phyloP scores from a whole-genome alignment of 64 coral and sea anemone genomes.

The Montipora foliosa region DNA sequence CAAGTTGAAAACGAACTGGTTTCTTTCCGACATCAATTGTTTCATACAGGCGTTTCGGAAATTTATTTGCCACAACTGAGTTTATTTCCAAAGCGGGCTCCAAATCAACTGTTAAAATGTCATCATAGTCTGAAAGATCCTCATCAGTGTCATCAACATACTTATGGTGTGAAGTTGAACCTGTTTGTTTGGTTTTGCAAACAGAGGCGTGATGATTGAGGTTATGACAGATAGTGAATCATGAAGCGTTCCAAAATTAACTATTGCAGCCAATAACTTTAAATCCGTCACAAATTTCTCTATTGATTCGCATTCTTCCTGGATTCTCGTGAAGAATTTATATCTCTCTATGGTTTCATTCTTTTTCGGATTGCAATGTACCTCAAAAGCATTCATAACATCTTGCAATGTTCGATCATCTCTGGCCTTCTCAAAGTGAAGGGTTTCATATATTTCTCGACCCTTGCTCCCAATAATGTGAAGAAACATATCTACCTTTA shows the following conservation, averaged over 20 bases:
- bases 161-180: no score
- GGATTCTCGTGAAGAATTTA: conserved; percentile 23
- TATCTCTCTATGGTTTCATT: conserved; percentile 46
- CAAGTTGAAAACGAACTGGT: neutral
- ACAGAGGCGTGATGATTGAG: no score
- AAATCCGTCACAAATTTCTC: conserved; percentile 39
- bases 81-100: no score
- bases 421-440: neutral
- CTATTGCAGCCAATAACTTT: neutral
- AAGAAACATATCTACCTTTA: neutral
- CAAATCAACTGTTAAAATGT: no score
- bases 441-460: conserved; percentile 43
- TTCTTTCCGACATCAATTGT: neutral
- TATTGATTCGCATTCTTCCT: conserved; percentile 9
- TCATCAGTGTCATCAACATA: no score
- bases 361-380: conserved; percentile 40
- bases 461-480: neutral
- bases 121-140: no score
- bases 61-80: neutral
- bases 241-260: conserved; percentile 26
- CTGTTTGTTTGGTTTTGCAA: no score
- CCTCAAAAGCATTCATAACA: neutral
- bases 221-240: neutral
- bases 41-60: no score
- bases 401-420: neutral